Base-by-base conservation (phyloP, 2,888 invertebrate genomes). In the Coenonympha arcania region DNA sequence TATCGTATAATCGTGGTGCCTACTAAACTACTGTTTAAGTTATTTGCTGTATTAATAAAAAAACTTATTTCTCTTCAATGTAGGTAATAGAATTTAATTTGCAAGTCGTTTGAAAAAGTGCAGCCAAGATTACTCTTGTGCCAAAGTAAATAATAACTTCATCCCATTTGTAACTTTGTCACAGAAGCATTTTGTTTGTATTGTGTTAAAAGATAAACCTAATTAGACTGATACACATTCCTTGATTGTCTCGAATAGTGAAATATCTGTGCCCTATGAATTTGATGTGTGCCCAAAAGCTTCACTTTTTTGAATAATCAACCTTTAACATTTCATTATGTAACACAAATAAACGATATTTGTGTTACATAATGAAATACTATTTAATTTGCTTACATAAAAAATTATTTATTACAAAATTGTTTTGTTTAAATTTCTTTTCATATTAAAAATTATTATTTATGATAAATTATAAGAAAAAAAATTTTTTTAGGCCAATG, bases 371-470 rank as follows among this genome's bases (percentile, higher is more conserved):
- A 33, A 2, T 48, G 39, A 53, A 51, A n/a, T n/a, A 52, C 52
- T 45, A 56, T 54, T 50, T 52, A 50, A 49, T 55, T 56, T 58
- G 56, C 58, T 53, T 55, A 54, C 44, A 55, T 42, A 58, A 58
- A 56, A 55, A 58, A 58, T 56, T 58, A 58, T 58, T 58, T 48
- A 59, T 53, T 60, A 57, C 48, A 56, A 50, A 52, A 24, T n/a
- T 18, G 11, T 28, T 16, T 50, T 54, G 19, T 41, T 37, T 33
- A 34, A 45, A 15, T 47, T 37, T 49, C 36, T 36, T 42, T 55
- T 37, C 37, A 22, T 22, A 15, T 22, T n/a, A 11, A 22, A 24
- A 20, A 13, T 19, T 33, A 15, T 16, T 31, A 4, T 15, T n/a
- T 36, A n/a, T 36, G 11, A 34, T 26, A 8, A 26, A 2, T 26